Evolutionary conservation across 2,888 invertebrate genomes (phyloP), one percentile per base, ranked within the genome.

Genomic region (Limulus polyphemus): DNA sequence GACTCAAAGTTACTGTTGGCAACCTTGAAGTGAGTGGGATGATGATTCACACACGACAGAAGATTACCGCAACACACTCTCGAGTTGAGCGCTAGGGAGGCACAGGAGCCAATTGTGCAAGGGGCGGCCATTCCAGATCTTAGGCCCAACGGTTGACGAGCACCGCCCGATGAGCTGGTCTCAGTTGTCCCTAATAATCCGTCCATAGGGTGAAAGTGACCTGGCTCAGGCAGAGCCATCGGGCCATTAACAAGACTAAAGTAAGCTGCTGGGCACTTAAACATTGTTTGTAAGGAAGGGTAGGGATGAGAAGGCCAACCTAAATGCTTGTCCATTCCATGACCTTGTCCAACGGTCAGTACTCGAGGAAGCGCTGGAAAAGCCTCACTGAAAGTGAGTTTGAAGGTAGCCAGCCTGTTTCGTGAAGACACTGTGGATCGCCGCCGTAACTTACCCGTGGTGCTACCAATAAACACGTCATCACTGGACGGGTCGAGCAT

Each of bases 391-490:
- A 62, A 62, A 7, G 65, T 63, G 4, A 63, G 50, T 49, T 67
- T 67, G 59, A 67, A 67, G 9, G 93, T 93, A 0, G 94, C 93
- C 51, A 95, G 76, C 1, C 94, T 80, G 2, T 89, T 90, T 58
- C 94, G 80, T 0, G 92, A 90, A 0, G 92, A 91, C 0, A 91
- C 90, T 0, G 94, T 93, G 0, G 92, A 90, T 66, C 95, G 80
- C 59, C 98, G 78, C 7, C 97, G 81, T 58, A 99, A 79, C 78
- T 99, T 99, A 0, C 98, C 98, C 0, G 98, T 98, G 0, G 94
- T 92, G 0, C 94, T 93, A 0, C 98, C 97, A 73, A 99, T 99
- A 75, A 95, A 97, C 17, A 99, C 97, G 72, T 99, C 98, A 74
- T 98, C 97, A 56, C 91, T 88, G 58, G 63, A 63, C 9, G 95